Evolutionary conservation across 1,140 invertebrate genomes (phyloP).

Genomic region (Eriosoma lanigerum): DNA sequence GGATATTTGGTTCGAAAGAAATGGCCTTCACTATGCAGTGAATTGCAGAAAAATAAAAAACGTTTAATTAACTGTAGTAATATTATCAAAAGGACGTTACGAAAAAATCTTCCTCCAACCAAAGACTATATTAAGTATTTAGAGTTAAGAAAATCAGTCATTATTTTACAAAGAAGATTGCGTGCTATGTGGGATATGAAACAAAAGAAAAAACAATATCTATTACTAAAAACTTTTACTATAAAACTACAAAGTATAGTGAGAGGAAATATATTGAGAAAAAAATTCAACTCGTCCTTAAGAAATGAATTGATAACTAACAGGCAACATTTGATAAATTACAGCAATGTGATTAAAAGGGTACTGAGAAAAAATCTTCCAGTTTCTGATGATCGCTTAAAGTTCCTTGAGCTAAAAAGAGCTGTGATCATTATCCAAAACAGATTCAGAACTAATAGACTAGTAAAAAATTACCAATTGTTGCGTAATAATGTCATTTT

Average conservation of each 20-base stretch:
- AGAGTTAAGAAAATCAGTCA: constrained; percentile 57
- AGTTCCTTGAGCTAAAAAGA: constrained; percentile 56
- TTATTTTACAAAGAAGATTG: constrained; percentile 61
- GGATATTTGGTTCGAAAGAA: constrained; percentile 22
- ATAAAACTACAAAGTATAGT: constrained; percentile 38
- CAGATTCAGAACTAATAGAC: constrained; percentile 55
- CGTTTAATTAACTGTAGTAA: constrained; percentile 58
- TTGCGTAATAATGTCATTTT: constrained; percentile 11
- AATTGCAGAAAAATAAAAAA: constrained; percentile 42
- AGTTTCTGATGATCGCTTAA: constrained; percentile 53
- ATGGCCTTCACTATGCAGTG: constrained; percentile 1
- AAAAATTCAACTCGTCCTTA: constrained; percentile 54
- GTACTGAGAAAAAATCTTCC: constrained; percentile 59
- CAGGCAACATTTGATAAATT: constrained; percentile 57
- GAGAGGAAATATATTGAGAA: constrained; percentile 57
- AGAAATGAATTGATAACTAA: constrained; percentile 55
- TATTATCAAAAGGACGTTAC: background rate
- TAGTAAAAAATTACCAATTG: background rate
- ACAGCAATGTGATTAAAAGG: constrained; percentile 62
- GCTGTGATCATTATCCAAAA: constrained; percentile 53
- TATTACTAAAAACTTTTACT: constrained; percentile 54
- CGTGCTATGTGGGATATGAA: constrained; percentile 58
- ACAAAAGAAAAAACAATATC: constrained; percentile 58
- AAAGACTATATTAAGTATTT: background rate
- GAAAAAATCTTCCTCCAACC: background rate